phyloP scores from a whole-genome alignment of 2,797 vertebrate genomes.

The Sebastes cheni region DNA sequence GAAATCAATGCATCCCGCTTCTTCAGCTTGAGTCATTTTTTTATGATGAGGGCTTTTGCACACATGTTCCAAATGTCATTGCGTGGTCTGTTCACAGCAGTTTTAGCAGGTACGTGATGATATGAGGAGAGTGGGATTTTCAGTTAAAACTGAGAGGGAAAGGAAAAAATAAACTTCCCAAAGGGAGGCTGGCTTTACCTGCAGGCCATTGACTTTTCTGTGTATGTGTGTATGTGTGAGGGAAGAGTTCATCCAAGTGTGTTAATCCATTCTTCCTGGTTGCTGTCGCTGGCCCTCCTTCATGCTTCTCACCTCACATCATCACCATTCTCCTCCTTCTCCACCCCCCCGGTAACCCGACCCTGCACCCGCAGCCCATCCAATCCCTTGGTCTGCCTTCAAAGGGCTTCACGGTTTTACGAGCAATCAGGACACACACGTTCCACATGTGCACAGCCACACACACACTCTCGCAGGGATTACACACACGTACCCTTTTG shows the following conservation, averaged over 20 bases:
- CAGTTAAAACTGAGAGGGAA: conserved; percentile 12
- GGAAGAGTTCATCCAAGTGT: conserved; percentile 53
- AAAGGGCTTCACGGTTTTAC: conserved; percentile 61
- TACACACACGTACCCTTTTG: neutral
- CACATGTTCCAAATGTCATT: conserved; percentile 65
- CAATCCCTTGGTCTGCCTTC: conserved; percentile 52
- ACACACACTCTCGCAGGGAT: neutral
- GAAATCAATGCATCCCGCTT: conserved; percentile 55
- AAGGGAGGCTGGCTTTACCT: conserved; percentile 23
- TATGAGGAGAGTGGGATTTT: conserved; percentile 33
- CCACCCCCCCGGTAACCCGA: conserved; percentile 32
- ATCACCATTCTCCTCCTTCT: conserved; percentile 51
- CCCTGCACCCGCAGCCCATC: conserved; percentile 47
- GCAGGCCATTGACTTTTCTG: conserved; percentile 11
- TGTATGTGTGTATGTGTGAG: neutral
- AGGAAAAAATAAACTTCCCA: neutral
- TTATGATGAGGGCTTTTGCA: conserved; percentile 34
- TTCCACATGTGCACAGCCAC: neutral
- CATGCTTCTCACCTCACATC: conserved; percentile 64
- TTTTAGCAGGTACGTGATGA: conserved; percentile 29
- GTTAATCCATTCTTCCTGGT: conserved; percentile 73
- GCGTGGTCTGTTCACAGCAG: conserved; percentile 26
- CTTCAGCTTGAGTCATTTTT: conserved; percentile 27
- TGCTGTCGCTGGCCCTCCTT: conserved; percentile 62
- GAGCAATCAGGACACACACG: conserved; percentile 47